These are phyloP conservation scores for Bos taurus DNA, from an alignment of 2,113 vertebrate species.

Conservation along the genomic window ARS-UCD2.0 NC_037357.1:74713001-74713500, in stretches of 20 bases:
- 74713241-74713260: not conserved
- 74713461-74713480: not conserved
- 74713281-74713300: not conserved
- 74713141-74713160: constrained; percentile 35
- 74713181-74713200: constrained; percentile 37
- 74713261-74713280: constrained; percentile 4
- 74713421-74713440: not conserved
- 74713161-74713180: constrained; percentile 58
- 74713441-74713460: not conserved
- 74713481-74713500: not conserved
- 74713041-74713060: constrained; percentile 38
- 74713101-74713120: constrained; percentile 53
- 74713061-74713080: constrained; percentile 61
- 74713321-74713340: not conserved
- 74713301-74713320: not conserved
- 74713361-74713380: not conserved
- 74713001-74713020: constrained; percentile 48
- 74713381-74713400: not conserved
- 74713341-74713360: not conserved
- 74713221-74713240: constrained; percentile 46
- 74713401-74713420: not conserved
- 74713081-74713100: constrained; percentile 3
- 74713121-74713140: constrained; percentile 55
- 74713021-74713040: constrained; percentile 48
- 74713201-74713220: constrained; percentile 36